Evolutionary conservation across 2,113 vertebrate genomes (phyloP).

Genomic region (Megaceryle maxima): DNA sequence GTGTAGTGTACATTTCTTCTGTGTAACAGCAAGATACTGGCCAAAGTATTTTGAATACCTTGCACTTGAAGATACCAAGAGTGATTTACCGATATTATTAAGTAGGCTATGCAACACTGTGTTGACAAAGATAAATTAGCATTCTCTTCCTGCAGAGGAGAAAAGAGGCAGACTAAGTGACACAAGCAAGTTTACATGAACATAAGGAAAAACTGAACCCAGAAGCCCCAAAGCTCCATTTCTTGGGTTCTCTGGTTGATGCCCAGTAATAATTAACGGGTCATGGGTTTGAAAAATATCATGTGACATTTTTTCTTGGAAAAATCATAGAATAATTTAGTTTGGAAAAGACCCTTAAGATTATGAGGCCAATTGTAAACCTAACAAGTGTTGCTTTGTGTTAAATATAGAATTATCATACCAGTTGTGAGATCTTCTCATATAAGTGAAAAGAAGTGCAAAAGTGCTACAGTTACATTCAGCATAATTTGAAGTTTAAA

Average conservation of each 20-base stretch:
- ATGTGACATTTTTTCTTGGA: not conserved
- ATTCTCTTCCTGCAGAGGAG: not conserved
- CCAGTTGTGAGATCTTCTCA: not conserved
- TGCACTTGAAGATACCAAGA: not conserved
- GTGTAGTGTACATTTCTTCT: not conserved
- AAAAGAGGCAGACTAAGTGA: not conserved
- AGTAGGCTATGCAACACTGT: not conserved
- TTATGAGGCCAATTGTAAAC: not conserved
- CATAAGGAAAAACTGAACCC: not conserved
- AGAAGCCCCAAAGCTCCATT: not conserved
- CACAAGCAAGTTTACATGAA: not conserved
- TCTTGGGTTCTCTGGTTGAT: not conserved
- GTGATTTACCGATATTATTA: not conserved
- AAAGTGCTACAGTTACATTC: not conserved
- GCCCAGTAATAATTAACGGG: not conserved
- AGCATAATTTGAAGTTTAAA: slow-evolving; percentile 30
- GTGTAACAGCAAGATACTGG: not conserved
- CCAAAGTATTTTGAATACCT: not conserved
- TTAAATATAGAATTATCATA: not conserved
- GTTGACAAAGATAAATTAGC: not conserved
- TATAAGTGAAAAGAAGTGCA: not conserved
- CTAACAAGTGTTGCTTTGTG: not conserved
- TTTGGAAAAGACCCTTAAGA: not conserved
- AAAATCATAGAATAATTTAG: not conserved
- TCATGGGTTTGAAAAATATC: not conserved